phyloP scores from a whole-genome alignment of 1,140 invertebrate genomes.

The Archivesica marissinica region DNA sequence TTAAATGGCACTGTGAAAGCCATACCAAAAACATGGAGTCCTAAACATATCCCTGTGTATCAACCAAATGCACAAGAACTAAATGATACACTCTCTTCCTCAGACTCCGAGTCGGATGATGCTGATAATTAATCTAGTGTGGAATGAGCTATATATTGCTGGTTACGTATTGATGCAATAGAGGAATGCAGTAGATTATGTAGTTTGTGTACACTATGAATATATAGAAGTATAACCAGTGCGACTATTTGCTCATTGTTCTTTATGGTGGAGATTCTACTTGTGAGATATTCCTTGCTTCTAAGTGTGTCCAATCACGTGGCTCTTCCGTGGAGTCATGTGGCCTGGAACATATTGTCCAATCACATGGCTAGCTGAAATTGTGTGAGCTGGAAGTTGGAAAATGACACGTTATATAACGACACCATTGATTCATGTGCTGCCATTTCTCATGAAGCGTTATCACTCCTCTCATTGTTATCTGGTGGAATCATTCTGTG shows the following conservation, averaged over 20 bases:
- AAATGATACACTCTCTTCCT: slow-evolving; percentile 74
- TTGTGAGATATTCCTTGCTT: slow-evolving; percentile 32
- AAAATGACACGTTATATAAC: not conserved
- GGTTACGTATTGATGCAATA: not conserved
- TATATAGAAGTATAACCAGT: slow-evolving; percentile 37
- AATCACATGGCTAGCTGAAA: not conserved
- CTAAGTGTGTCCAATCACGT: slow-evolving; percentile 22
- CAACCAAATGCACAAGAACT: slow-evolving; percentile 71
- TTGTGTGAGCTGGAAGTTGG: slow-evolving; percentile 3
- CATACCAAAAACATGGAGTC: slow-evolving; percentile 72
- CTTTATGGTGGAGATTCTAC: slow-evolving; percentile 30
- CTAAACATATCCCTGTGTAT: slow-evolving; percentile 74
- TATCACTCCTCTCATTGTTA: not conserved
- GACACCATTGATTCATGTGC: slow-evolving; percentile 6
- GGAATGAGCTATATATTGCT: not conserved
- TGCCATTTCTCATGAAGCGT: slow-evolving; percentile 23
- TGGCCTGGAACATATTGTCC: slow-evolving; percentile 3
- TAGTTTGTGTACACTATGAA: not conserved
- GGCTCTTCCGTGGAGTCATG: not conserved
- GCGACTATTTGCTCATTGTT: slow-evolving; percentile 34
- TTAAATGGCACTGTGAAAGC: slow-evolving; percentile 46
- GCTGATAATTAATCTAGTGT: slow-evolving; percentile 40
- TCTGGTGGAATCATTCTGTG: not conserved
- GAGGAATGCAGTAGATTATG: slow-evolving; percentile 5
- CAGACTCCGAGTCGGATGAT: slow-evolving; percentile 70